Evolutionary conservation across 2,113 vertebrate genomes (phyloP), one percentile per base, ranked within the genome.

Genomic region (Lepidothrix coronata): DNA sequence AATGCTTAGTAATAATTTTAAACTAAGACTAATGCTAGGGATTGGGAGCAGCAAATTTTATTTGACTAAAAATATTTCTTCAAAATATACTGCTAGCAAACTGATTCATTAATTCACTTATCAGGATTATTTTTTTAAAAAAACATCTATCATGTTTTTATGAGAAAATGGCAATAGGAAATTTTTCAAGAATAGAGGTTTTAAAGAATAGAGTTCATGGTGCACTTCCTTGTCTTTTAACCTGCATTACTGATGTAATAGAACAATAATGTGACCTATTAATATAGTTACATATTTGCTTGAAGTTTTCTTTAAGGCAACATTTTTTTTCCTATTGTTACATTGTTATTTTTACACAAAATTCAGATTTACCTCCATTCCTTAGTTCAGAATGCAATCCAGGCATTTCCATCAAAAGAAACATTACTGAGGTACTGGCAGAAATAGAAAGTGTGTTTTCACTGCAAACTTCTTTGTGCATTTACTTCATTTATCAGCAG

Each of bases 251-350:
- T 85, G 35, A 73, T 17, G n/a, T 2, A 39, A 55, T 8, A 70
- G 23, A 33, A 77, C 8, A 66, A 44, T 49, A 86, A 81, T 85
- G 46, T 21, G 5, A 31, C 35, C 7, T 75, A 76, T 71, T 82
- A 54, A 55, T 70, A 87, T 4, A 93, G 80, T 57, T 80, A 44
- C 15, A 85, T 83, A 92, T 89, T 73, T 65, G 31, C 44, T 63
- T 79, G 80, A 72, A 77, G 35, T 79, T 96, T 95, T 81, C 83
- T 93, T 94, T 83, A 96, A 96, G 72, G 91, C 57, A 97, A 95
- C 54, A 70, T 79, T 14, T 14, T 51, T 51, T 27, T 52, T 52
- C 75, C 51, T 96, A 76, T 61, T 31, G 24, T 55, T 51, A 92
- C 54, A 63, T 84, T 91, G 68, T 55, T 92, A 71, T 87, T 93